Percentiles rank a stretch among this genome's conserved stretches.
Evolutionary conservation across 2,113 vertebrate species (phyloP).

Genomic region (Emydura subglobosa): DNA sequence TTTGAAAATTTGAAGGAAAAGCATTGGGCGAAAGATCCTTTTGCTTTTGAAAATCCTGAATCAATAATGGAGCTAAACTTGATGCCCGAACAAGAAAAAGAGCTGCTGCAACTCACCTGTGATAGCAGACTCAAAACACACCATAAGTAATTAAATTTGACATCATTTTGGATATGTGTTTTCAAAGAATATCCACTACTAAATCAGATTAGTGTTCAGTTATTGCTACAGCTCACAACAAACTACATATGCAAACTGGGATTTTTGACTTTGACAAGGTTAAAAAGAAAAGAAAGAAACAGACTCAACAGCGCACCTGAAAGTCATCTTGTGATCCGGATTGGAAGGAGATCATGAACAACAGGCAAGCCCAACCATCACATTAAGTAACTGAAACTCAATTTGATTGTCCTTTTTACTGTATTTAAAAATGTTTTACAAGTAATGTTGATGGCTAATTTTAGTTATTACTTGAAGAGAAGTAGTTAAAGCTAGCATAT

Average conservation of each 20-base stretch:
- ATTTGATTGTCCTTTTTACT: background rate
- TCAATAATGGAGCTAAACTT: background rate
- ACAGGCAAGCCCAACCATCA: background rate
- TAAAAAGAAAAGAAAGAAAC: background rate
- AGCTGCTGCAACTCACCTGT: background rate
- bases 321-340: background rate
- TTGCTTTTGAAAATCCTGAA: background rate
- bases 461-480: too few relatives aligned
- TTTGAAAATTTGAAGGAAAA: background rate
- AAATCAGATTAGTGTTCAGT: background rate
- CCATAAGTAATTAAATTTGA: background rate
- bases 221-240: background rate
- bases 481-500: too few relatives aligned
- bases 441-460: too few relatives aligned
- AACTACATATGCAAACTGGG: background rate
- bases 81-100: background rate
- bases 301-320: background rate
- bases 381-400: background rate
- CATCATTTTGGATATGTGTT: background rate
- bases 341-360: background rate
- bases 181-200: background rate
- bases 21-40: background rate
- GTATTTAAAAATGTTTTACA: background rate
- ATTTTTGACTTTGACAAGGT: background rate
- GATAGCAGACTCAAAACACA: background rate